Evolutionary conservation across 2,797 vertebrate species (phyloP), one percentile per base, ranked within the genome.

Genomic region (Spatula versicolor): DNA sequence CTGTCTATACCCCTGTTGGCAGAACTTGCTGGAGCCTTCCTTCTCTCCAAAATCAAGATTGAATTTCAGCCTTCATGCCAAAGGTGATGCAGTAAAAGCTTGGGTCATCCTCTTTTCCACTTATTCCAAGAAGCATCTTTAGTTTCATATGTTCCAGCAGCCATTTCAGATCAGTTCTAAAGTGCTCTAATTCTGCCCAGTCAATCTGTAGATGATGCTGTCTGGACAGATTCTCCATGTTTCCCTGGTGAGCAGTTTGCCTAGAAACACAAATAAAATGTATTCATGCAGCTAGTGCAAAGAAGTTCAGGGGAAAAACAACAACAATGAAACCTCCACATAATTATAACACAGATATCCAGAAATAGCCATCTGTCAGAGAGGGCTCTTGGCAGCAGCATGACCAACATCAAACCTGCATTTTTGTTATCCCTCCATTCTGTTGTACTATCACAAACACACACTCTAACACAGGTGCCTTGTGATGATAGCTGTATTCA

Each of bases 281-380:
- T 86, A 73, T 82, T 74, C n/a, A 62, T 63, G 77, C 6, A 85
- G 7, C 18, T 80, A 72, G 37, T 54, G 33, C 1, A 84, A 82
- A 87, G 84, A 90, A 23, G 9, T 77, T 62, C 5, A 41, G 37
- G 12, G 41, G 73, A 52, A 88, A 9, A 76, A 58, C 43, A 16
- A n/a, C 33, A 64, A 33, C 63, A 81, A 22, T n/a, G 31, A 63
- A 19, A 17, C 31, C 30, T 48, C 46, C 16, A 81, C 28, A 58
- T 35, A 92, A 90, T 86, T 46, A 13, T 37, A 79, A 77, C 28
- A 63, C 0, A 18, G 39, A 56, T 88, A 72, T 91, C 45, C 72
- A 95, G 71, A 94, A 94, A 91, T 18, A 91, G 16, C 52, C 33
- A 79, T 86, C 62, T 96, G 59, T 79, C 71, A 94, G 55, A 91